Conservation (phyloP, 1,140 invertebrate genomes). For the Lepidostoma basale region DNA sequence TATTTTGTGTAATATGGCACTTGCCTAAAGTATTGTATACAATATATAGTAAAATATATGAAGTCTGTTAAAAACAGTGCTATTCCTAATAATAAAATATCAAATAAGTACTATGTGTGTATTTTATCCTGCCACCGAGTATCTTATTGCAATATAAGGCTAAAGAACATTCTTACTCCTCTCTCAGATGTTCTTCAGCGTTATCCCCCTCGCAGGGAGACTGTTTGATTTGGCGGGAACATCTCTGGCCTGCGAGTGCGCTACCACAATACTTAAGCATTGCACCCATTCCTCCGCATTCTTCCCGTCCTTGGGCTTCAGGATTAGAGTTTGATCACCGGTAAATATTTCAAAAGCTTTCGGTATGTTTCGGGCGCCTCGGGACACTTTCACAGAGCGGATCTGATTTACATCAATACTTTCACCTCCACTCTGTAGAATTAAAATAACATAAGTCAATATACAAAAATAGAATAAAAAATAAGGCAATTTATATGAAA, state of each 20-base stretch:
- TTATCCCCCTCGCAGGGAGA: slow-evolving; percentile 66
- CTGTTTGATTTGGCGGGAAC: slow-evolving; percentile 71
- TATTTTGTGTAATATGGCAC: no score
- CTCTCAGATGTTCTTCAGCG: slow-evolving; percentile 59
- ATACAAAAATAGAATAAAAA: no score
- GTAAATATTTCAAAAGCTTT: slow-evolving; percentile 97
- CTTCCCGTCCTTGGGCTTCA: slow-evolving; percentile 93
- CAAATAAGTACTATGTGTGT: no score
- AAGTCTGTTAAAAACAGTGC: no score
- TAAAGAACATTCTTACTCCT: no score
- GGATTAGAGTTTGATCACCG: slow-evolving; percentile 85
- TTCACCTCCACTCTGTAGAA: slow-evolving; percentile 68
- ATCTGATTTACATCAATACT: slow-evolving; percentile 90
- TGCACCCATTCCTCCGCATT: slow-evolving; percentile 95
- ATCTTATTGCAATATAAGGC: no score
- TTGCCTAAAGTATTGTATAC: no score
- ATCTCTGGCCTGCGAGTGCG: slow-evolving; percentile 75
- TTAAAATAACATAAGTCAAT: not conserved
- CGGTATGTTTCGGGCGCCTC: slow-evolving; percentile 85
- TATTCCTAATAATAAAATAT: no score
- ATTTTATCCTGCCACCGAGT: no score
- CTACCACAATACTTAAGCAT: slow-evolving; percentile 86
- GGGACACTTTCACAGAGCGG: slow-evolving; percentile 86
- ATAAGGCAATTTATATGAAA: no score
- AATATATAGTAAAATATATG: no score